Percentiles rank a stretch among this genome's conserved stretches.
These are phyloP conservation scores for Cotesia vestalis DNA, from an alignment of 1,140 invertebrate genomes.

Conservation along the genomic window DNA sequence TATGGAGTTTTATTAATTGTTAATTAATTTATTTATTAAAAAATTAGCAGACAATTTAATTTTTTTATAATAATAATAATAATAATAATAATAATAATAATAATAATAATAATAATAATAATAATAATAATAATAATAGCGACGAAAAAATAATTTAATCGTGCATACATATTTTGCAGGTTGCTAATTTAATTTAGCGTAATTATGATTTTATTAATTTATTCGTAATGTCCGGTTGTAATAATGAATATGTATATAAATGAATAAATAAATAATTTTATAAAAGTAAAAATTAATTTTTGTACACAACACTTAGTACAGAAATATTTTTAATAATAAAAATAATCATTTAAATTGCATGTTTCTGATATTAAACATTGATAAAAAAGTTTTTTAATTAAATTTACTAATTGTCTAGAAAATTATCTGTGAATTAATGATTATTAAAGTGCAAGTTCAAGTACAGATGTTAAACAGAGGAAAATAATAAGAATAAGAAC, in stretches of 20 bases:
- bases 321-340: background rate
- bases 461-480: too few species aligned
- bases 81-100: too few species aligned
- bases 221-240: constrained; percentile 1
- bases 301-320: too few species aligned
- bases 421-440: background rate
- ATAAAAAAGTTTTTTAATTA: too few species aligned
- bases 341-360: constrained; percentile 23
- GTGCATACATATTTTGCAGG: constrained; percentile 59
- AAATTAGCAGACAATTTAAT: too few species aligned
- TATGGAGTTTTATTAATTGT: too few species aligned
- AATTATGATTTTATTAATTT: background rate
- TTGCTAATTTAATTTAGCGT: constrained; percentile 53
- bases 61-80: too few species aligned
- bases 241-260: background rate
- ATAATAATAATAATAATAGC: constrained; percentile 42
- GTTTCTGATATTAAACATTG: background rate
- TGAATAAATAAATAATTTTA: too few species aligned
- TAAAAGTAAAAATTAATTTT: too few species aligned
- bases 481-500: constrained; percentile 11
- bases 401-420: background rate
- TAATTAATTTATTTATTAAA: too few species aligned
- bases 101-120: background rate
- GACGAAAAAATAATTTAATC: constrained; percentile 47
- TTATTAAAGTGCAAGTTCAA: background rate